Percentiles rank a stretch among this genome's conserved stretches.
Evolutionary conservation across 2,888 invertebrate species (phyloP).

Genomic region (Ormyrus nitidulus): DNA sequence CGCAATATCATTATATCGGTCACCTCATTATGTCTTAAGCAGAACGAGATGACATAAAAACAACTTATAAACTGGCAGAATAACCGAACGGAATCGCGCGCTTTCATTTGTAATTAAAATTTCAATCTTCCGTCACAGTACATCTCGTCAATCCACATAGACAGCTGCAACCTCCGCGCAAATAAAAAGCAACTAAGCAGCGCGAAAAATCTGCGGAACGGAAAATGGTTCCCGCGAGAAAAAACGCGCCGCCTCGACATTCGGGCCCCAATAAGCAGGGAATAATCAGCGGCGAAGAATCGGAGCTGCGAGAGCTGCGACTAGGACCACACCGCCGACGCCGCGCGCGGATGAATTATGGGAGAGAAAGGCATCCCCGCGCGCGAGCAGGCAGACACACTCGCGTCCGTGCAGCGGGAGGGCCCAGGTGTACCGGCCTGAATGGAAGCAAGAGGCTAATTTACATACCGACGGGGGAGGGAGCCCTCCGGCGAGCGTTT

Average conservation of each 20-base stretch:
- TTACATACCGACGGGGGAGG: conserved; percentile 64
- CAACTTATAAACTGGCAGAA: too few species aligned
- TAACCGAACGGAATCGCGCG: too few species aligned
- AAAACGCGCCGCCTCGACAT: background rate
- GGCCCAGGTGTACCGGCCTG: conserved; percentile 68
- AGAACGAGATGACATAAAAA: background rate
- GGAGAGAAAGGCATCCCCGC: conserved; percentile 59
- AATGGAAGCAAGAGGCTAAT: conserved; percentile 67
- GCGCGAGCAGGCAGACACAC: conserved; percentile 17
- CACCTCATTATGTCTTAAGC: conserved; percentile 1
- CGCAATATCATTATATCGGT: background rate
- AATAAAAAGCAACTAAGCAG: too few species aligned
- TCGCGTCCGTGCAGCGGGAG: conserved; percentile 63
- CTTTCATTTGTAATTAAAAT: too few species aligned
- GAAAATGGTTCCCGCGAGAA: too few species aligned
- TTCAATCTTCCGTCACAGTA: too few species aligned
- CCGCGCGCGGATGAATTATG: conserved; percentile 55
- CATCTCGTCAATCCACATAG: too few species aligned
- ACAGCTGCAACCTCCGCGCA: too few species aligned
- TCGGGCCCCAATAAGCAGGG: background rate
- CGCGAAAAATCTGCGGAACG: too few species aligned
- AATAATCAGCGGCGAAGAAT: conserved; percentile 39
- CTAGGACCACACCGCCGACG: conserved; percentile 52
- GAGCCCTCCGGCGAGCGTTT: background rate
- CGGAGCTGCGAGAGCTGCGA: conserved; percentile 38